Evolutionary conservation across 2,888 invertebrate genomes (phyloP), one percentile per base, ranked within the genome.

Genomic region (Agrotis puta): DNA sequence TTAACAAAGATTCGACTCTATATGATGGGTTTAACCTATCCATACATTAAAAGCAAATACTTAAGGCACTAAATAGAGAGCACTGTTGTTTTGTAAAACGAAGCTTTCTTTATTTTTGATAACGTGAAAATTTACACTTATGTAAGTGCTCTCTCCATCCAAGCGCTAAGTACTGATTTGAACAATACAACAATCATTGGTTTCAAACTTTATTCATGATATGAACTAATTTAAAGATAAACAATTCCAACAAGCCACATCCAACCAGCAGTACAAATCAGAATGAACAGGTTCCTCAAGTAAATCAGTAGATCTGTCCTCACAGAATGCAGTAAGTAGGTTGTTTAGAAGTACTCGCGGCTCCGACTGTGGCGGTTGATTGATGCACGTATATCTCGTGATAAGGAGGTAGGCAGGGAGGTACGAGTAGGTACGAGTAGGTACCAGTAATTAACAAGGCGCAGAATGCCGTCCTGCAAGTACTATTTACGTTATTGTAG

Each of bases 291-390:
- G 83, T 84, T 59, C 20, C 27, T 61, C 71, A 39, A 77, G 64
- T 77, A 71, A 77, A 83, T 83, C 83, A 74, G 79, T 81, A 76
- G 79, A 77, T 83, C 84, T 77, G 83, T 84, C 81, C 57, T 22
- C 66, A 64, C 27, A 74, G 81, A 80, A 81, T 70, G 72, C 68
- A 56, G 84, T 83, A 83, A 83, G 83, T 84, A 83, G 84, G 70
- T 76, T 80, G 85, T 74, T 74, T 78, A 70, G 77, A 81, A 75
- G 79, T 84, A 84, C 77, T 81, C 85, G 66, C 70, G 75, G 68
- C 48, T 66, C 70, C 73, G 70, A 69, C 66, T 72, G 59, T 27
- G 58, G 48, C 64, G 18, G 11, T 64, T 80, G 81, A 80, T 81
- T 81, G 80, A 81, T 80, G 80, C 65, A 57, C 66, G 72, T 63